Conservation (phyloP, 2,888 invertebrate species). For the Seira ritae region DNA sequence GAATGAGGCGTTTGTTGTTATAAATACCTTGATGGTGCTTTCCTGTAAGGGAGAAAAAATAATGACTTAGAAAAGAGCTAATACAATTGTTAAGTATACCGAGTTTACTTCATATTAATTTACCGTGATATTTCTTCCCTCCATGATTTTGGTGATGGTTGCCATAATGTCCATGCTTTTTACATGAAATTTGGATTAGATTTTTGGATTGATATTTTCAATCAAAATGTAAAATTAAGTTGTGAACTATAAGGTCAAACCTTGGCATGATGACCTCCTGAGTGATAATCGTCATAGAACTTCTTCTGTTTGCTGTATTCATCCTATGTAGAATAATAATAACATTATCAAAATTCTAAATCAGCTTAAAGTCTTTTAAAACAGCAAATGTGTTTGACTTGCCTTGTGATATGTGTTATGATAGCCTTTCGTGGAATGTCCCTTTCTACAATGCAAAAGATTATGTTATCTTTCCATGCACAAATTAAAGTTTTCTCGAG, state of each 20-base stretch:
- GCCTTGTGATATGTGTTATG: conserved; percentile 73
- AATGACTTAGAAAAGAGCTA: neutral
- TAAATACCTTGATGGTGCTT: conserved; percentile 71
- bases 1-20: too few species aligned
- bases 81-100: neutral
- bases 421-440: conserved; percentile 70
- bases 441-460: too few species aligned
- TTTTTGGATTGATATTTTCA: neutral
- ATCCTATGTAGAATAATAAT: conserved; percentile 52
- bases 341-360: too few species aligned
- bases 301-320: conserved; percentile 73
- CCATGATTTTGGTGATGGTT: conserved; percentile 72
- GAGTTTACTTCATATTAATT: neutral
- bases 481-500: neutral
- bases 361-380: too few species aligned
- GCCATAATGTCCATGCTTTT: conserved; percentile 72
- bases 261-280: conserved; percentile 65
- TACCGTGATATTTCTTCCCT: conserved; percentile 73
- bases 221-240: too few species aligned
- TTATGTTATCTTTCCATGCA: neutral
- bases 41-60: conserved; percentile 18
- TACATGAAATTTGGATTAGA: too few species aligned
- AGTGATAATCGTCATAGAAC: conserved; percentile 73
- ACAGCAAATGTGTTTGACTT: too few species aligned
- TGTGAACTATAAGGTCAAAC: neutral